Evolutionary conservation across 2,797 vertebrate species (phyloP), one percentile per base, ranked within the genome.

Genomic region (Gorsachius magnificus): DNA sequence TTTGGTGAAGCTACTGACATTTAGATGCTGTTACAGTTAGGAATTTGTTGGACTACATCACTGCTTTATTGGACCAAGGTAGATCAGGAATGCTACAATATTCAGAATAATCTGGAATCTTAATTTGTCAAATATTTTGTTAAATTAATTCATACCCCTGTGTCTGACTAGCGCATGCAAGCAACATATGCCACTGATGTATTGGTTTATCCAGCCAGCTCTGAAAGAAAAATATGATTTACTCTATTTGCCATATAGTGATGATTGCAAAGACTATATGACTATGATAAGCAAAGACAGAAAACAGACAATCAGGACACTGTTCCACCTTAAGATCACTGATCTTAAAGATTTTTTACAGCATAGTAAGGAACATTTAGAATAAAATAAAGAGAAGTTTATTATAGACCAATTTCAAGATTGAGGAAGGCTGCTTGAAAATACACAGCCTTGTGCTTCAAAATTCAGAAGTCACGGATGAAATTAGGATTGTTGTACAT

Each of bases 1-100:
- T 93, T 77, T 91, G 17, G 58, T 75, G 79, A 97, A 83, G 69
- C 31, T 77, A 78, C 48, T 92, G 87, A 75, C 21, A 89, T 91
- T 87, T 77, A 85, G 36, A 77, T 61, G 60, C 24, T 92, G n/a
- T n/a, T 80, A 80, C 9, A 77, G 56, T 56, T 28, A 56, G 36
- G 25, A 77, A 66, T 85, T 89, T 41, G 4, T 70, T 12, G 12
- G 80, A 65, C 56, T 60, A 19, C 16, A 68, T 68, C 25, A 71
- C 9, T 61, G 29, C 14, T 87, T 82, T 85, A 29, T 36, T 60
- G 19, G 64, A 72, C 76, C 8, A 77, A 79, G 61, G 66, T 22
- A 79, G 51, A 72, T 3, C 28, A 85, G 28, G 41, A 87, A 74
- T 80, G 48, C 24, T 77, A 74, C 48, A 56, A n/a, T 63, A 77